Base-by-base conservation (phyloP, 2,113 vertebrate genomes). In the Heterotilapia buettikoferi region DNA sequence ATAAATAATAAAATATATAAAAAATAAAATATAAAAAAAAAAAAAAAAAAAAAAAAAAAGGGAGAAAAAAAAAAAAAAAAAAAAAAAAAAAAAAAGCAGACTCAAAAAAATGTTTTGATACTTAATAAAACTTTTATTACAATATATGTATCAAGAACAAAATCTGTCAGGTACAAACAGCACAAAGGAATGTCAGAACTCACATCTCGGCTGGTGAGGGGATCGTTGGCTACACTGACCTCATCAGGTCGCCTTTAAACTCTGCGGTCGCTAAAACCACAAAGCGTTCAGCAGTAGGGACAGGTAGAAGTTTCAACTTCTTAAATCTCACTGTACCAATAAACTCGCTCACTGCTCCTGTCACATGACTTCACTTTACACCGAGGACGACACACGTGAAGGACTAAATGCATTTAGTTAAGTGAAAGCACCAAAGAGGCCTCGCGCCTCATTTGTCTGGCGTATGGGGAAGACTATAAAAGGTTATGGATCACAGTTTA, bases 41-140 rank as follows among this genome's bases (percentile, higher is more conserved):
- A 26, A 19, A 2, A 2, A 29, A 21, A 3, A 3, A n/a, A 52
- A 53, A 6, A 11, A 53, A 82, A 52, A 19, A 79, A 9, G 3
- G 6, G 2, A n/a, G 9, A 5, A 19, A 8, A 53, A 7, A 53
- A 18, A 43, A 6, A 1, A 40, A 31, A 4, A 16, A 43, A 78
- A 43, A 2, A 43, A 26, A 66, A 6, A 16, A 56, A 80, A 26
- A 84, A 31, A 31, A 2, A 3, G 7, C 6, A 7, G 52, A 26
- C 16, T 26, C 11, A 71, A 52, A 45, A 10, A 52, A 18, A 9
- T 9, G 2, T 21, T 47, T 80, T 68, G 26, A 80, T 80, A 90
- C 93, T 95, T 81, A 89, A 92, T 95, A 96, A 92, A 95, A 90
- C 71, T 43, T 95, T 95, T 95, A 96, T 96, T 95, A 95, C 90